Conservation (phyloP, 1,140 invertebrate genomes). For the Papilio machaon region DNA sequence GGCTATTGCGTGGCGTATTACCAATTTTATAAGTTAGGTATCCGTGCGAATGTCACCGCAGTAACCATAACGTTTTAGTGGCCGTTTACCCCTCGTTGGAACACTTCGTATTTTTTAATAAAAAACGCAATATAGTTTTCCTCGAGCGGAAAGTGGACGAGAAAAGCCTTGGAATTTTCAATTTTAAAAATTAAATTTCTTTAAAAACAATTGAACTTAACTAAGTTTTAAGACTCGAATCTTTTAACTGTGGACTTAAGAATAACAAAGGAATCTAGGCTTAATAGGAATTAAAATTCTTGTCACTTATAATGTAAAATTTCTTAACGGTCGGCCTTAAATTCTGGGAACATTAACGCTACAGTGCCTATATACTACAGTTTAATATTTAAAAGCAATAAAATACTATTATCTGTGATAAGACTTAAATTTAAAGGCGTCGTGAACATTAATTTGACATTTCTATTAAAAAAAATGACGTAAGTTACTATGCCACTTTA, state of each 20-base stretch:
- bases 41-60: conserved; percentile 77
- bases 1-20: conserved; percentile 62
- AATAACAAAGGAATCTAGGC: not conserved
- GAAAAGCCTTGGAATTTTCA: conserved; percentile 68
- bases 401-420: no score
- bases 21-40: conserved; percentile 80
- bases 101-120: conserved; percentile 77
- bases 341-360: not conserved
- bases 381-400: not conserved
- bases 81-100: conserved; percentile 75
- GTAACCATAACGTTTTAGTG: conserved; percentile 80
- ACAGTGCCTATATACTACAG: not conserved
- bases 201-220: conserved; percentile 58
- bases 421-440: no score
- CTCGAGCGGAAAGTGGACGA: conserved; percentile 55
- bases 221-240: conserved; percentile 8
- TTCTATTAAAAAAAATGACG: not conserved
- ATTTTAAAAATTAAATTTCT: conserved; percentile 75
- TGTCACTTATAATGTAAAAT: not conserved
- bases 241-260: conserved; percentile 13
- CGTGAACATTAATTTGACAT: no score
- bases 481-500: not conserved
- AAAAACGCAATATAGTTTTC: conserved; percentile 79
- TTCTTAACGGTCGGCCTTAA: not conserved
- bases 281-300: not conserved